Base-by-base conservation (phyloP, 2,113 vertebrate species). In the Oryzias celebensis region DNA sequence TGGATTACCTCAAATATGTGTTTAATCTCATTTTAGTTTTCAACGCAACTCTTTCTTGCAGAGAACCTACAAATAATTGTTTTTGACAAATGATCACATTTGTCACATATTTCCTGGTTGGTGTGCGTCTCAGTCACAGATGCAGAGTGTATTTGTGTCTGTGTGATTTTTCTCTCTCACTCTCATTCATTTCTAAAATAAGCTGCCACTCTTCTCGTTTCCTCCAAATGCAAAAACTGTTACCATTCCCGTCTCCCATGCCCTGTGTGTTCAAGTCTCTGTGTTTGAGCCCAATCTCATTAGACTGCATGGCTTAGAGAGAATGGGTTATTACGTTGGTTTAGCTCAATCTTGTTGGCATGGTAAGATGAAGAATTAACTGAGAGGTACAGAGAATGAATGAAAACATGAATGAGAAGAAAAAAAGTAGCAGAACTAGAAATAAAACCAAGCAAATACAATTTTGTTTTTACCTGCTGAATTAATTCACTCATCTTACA, bases 211-310 rank as follows among this genome's bases (percentile, higher is more conserved):
- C 50, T 63, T 52, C 12, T 42, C 31, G 23, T 74, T 52, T 61
- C 8, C 20, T 56, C 43, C 31, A 74, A 47, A 47, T 17, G 64
- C 20, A 47, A 43, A 28, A 4, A 3, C 53, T 58, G 52, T 52
- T 52, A 62, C 52, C 42, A 47, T 52, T 47, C 36, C 46, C 20
- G 43, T 56, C 52, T 56, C 7, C 4, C 18, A 53, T 5, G 17
- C 42, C 42, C 69, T 66, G 46, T 47, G 57, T 71, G 7, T 69
- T 68, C 75, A 53, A 8, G 72, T 76, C 72, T 69, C 42, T 0
- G 48, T 70, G 57, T 69, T 41, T 68, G 48, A 48, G 68, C 58
- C 54, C 79, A 88, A 85, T 87, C 85, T 84, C 81, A 90, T 91
- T 88, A 92, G 81, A 65, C 62, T 41, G 58, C 65, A 70, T 72